Conservation (phyloP, 2,797 vertebrate species). For the Discoglossus pictus region DNA sequence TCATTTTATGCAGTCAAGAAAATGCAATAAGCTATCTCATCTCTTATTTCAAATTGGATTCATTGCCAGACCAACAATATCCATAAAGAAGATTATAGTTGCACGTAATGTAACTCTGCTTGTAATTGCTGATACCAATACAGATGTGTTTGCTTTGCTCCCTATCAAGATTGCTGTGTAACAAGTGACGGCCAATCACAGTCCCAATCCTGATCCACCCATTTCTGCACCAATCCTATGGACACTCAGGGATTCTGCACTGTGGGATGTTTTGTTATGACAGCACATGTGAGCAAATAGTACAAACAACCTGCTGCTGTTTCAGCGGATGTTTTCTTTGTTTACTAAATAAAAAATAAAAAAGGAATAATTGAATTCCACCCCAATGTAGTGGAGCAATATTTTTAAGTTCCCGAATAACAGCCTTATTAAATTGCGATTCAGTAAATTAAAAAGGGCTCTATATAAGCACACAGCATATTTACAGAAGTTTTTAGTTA, state of each 20-base stretch:
- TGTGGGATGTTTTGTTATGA: conserved; percentile 56
- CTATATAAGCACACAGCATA: too few species aligned
- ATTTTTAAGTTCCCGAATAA: too few species aligned
- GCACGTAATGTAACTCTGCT: conserved; percentile 5
- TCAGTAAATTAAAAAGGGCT: too few species aligned
- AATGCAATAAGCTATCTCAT: too few species aligned
- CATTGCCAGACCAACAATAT: not conserved
- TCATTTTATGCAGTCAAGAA: too few species aligned
- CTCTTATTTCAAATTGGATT: too few species aligned
- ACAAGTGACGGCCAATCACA: conserved; percentile 32
- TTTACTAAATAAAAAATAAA: too few species aligned
- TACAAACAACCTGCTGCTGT: conserved; percentile 7
- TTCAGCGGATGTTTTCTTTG: not conserved
- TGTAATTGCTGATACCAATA: conserved; percentile 3
- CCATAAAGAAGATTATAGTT: not conserved
- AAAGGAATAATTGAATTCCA: too few species aligned
- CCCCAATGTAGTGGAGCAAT: too few species aligned
- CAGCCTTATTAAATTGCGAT: too few species aligned
- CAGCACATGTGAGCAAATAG: conserved; percentile 52
- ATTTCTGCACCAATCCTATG: conserved; percentile 60
- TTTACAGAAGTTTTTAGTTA: too few species aligned
- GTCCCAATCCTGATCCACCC: conserved; percentile 57
- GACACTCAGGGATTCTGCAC: conserved; percentile 50
- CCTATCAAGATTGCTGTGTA: conserved; percentile 14
- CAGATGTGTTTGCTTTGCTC: conserved; percentile 38